Percentiles rank a stretch among this genome's conserved stretches.
Evolutionary conservation across 2,888 invertebrate genomes (phyloP).

Genomic region (Nowickia ferox): DNA sequence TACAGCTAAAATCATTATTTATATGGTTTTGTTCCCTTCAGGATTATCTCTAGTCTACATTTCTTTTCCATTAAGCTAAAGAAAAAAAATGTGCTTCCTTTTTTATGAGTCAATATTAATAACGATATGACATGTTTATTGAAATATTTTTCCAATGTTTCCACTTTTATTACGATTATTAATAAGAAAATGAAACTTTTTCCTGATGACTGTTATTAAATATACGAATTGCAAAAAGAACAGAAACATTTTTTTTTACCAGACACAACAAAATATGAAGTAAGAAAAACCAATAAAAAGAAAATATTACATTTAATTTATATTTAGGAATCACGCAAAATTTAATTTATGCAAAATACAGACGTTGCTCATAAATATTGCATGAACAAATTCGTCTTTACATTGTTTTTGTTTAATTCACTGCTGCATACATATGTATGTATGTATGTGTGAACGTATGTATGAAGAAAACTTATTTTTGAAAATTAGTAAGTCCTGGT

Average conservation of each 20-base stretch:
- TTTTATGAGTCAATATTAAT: conserved; percentile 34
- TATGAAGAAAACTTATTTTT: too few relatives aligned
- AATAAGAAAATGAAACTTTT: conserved; percentile 15
- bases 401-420: background rate
- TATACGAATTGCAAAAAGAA: background rate
- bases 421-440: too few relatives aligned
- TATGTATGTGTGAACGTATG: too few relatives aligned
- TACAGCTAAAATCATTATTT: background rate
- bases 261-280: conserved; percentile 20
- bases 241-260: background rate
- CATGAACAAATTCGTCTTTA: background rate
- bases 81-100: background rate
- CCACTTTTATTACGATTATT: conserved; percentile 20
- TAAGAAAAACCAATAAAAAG: background rate
- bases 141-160: conserved; percentile 28
- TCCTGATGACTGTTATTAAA: background rate
- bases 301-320: conserved; percentile 59
- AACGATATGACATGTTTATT: conserved; percentile 49
- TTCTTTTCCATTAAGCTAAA: background rate
- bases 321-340: conserved; percentile 59
- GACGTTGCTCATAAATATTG: background rate
- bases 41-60: conserved; percentile 7
- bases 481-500: too few relatives aligned
- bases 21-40: conserved; percentile 1
- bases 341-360: conserved; percentile 54